Percentiles rank a stretch among this genome's conserved stretches.
Evolutionary conservation across 2,113 vertebrate species (phyloP).

Genomic region (Ceyx margarethae): DNA sequence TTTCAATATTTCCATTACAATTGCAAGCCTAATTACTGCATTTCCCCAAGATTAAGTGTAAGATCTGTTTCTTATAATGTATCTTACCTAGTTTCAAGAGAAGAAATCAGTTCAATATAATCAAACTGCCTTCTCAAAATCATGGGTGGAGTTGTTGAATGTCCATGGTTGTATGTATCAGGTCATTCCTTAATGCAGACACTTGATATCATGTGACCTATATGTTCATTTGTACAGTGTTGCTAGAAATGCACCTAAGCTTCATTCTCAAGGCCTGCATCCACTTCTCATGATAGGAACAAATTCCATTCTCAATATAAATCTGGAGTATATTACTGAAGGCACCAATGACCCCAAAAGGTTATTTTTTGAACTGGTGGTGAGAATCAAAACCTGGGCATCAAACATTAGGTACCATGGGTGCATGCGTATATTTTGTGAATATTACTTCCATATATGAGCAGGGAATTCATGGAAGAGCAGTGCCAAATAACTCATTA

Average conservation of each 20-base stretch:
- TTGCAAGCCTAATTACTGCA: slow-evolving; percentile 54
- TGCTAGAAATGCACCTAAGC: neutral
- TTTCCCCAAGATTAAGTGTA: slow-evolving; percentile 24
- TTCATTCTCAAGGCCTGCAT: neutral
- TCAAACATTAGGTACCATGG: neutral
- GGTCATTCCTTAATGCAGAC: neutral
- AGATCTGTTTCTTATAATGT: slow-evolving; percentile 32
- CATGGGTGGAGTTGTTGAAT: slow-evolving; percentile 8
- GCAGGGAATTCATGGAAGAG: neutral
- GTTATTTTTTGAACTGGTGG: neutral
- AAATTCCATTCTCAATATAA: neutral
- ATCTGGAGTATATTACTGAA: neutral
- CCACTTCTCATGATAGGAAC: neutral
- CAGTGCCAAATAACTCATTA: neutral
- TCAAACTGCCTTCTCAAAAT: slow-evolving; percentile 24
- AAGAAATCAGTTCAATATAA: slow-evolving; percentile 41
- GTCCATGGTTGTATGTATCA: neutral
- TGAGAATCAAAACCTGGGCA: neutral
- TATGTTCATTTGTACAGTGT: neutral
- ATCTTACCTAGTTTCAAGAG: slow-evolving; percentile 52
- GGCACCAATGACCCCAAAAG: neutral
- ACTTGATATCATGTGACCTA: neutral
- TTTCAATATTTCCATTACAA: slow-evolving; percentile 50
- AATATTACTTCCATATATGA: neutral
- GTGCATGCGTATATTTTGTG: neutral